Evolutionary conservation across 2,888 invertebrate species (phyloP), one percentile per base, ranked within the genome.

Genomic region (Sabatieria punctata): DNA sequence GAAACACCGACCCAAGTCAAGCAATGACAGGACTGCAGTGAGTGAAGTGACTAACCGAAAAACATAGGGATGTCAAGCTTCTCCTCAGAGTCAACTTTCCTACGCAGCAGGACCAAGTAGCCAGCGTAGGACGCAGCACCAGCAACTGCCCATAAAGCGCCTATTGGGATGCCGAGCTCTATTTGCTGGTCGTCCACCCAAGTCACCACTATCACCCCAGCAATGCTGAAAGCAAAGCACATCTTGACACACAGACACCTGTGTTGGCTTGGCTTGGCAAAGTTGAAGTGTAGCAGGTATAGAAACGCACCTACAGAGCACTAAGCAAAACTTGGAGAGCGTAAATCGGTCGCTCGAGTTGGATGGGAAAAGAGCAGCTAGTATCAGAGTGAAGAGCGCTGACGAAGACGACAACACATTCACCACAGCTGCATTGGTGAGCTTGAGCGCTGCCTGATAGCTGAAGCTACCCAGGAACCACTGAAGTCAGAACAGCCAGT

Each of bases 401-500:
- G 89, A 82, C 1, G 84, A 79, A 25, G 88, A 84, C 51, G 85
- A 84, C 60, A 91, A 73, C 45, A 89, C 77, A 55, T 85, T 85
- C 37, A 91, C 85, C 49, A 88, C 77, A 46, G 83, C 82, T 15
- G 85, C 77, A 61, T 83, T 78, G 2, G 85, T 80, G 70, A 82
- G 77, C 45, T 79, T 75, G 52, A 91, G 71, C 43, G 89, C 85
- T 61, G 85, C 74, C 67, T 91, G 88, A 70, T 85, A 88, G 47
- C 84, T 77, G 66, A 88, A 86, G 71, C 88, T 89, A 48, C 86
- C 86, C 60, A 82, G 69, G 71, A 95, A 89, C 88, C 91, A 93
- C 84, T 89, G 71, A 43, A 76, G 77, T 57, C 52, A 55, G 55
- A 35, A 23, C 38, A 22, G 43, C 15, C 24, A 3, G 24, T 33